These are phyloP conservation scores for Corvus hawaiiensis DNA, from an alignment of 2,113 vertebrate genomes.

Conservation along the genomic window DNA sequence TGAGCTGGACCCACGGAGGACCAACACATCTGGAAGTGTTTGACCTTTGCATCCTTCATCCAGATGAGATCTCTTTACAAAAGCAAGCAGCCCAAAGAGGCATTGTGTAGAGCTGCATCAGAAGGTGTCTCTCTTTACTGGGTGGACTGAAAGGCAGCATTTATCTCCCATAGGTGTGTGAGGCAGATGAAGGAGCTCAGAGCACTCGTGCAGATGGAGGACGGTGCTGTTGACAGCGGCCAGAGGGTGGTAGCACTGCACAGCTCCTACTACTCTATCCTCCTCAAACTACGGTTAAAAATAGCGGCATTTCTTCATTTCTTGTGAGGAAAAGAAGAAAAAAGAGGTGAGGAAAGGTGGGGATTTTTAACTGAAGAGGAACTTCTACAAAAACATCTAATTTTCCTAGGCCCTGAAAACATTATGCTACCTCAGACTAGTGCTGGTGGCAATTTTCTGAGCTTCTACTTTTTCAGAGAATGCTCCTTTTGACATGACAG, in stretches of 20 bases:
- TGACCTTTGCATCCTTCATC: neutral
- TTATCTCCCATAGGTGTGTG: rapidly evolving
- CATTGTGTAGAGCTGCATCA: neutral
- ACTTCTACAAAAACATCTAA: neutral
- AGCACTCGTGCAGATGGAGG: neutral
- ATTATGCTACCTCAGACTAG: neutral
- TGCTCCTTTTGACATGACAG: neutral
- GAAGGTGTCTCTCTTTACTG: neutral
- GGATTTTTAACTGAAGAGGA: neutral
- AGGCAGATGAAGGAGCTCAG: neutral
- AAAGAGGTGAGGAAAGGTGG: neutral
- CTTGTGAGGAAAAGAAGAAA: neutral
- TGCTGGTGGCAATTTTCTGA: neutral
- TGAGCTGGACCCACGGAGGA: rapidly evolving
- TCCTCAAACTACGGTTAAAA: neutral
- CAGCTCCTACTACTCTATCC: neutral
- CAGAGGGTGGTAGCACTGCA: slow-evolving; percentile 47
- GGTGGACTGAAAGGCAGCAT: neutral
- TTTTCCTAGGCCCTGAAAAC: neutral
- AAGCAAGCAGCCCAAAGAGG: neutral
- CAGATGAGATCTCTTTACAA: neutral
- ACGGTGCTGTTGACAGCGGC: neutral
- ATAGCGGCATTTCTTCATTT: neutral
- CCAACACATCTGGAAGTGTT: neutral
- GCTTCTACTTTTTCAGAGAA: neutral